Evolutionary conservation across 2,888 invertebrate species (phyloP), one percentile per base, ranked within the genome.

Genomic region (Nudaria mundana): DNA sequence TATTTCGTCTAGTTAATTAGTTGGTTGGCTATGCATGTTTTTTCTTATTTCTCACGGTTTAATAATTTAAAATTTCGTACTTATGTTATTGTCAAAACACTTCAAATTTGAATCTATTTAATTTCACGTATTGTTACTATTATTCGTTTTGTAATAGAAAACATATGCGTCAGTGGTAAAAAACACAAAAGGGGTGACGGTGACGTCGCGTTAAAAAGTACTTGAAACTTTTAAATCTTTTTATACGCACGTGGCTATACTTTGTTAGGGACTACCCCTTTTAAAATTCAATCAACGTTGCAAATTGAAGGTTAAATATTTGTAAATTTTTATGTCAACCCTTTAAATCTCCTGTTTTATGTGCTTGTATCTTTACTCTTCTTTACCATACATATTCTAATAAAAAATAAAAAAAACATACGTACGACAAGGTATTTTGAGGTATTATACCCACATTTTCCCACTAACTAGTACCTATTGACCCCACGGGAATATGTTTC

Each of bases 211-310:
- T 54, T 52, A 52, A 49, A 58, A 66, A 71, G 61, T 71, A 75
- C 80, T 84, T 74, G 69, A 75, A 68, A 63, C 66, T 57, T 71
- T 70, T 71, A 75, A 76, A 62, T 44, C 38, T 31, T 44, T 79
- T 69, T 75, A 69, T 54, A 62, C 58, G 67, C 75, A 78, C 82
- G 84, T 76, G 85, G 68, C 75, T 71, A 54, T 52, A 54, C 63
- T 53, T 64, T 64, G 66, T 64, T 55, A 39, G 15, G 35, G 26
- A 29, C 33, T 32, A 13, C 30, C 46, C 52, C 34, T 49, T 48
- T 32, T 45, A 35, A 52, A 46, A 31, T 49, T 42, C 11, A 23
- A 48, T 45, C 38, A 47, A 49, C 37, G 44, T 12, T 37, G 34
- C 16, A 26, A 34, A 49, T 37, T 44, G 24, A 41, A 46, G 47